phyloP scores from a whole-genome alignment of 2,113 vertebrate genomes.

The Pedionomus torquatus region DNA sequence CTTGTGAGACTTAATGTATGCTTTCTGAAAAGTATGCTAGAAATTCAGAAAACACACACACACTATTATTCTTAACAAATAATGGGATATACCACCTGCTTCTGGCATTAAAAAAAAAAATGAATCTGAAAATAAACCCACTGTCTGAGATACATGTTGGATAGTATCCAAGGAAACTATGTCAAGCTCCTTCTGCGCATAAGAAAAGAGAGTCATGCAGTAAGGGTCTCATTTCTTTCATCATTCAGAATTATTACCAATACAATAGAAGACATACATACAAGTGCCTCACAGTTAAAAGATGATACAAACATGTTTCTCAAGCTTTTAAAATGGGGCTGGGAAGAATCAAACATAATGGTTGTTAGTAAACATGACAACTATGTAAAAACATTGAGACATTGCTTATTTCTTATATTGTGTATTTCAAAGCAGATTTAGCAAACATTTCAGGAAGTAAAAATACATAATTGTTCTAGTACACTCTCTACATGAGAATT shows the following conservation, averaged over 20 bases:
- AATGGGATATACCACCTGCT: neutral
- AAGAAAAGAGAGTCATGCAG: neutral
- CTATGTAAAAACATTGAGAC: neutral
- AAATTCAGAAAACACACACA: neutral
- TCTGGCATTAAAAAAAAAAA: neutral
- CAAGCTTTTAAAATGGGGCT: neutral
- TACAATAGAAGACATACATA: neutral
- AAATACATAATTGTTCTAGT: neutral
- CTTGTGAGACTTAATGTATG: neutral
- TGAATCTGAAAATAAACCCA: neutral
- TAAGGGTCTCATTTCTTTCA: neutral
- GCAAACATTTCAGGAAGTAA: neutral
- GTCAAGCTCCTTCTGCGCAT: neutral
- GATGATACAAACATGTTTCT: neutral
- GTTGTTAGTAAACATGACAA: neutral
- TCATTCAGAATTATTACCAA: neutral
- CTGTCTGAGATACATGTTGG: neutral
- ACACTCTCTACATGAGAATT: neutral
- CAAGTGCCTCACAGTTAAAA: neutral
- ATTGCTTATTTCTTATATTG: neutral
- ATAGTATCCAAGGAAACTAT: conserved; percentile 35
- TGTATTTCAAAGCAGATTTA: neutral
- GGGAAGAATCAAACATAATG: neutral
- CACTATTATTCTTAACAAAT: neutral
- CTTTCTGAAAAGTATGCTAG: neutral